Evolutionary conservation across 2,888 invertebrate species (phyloP), one percentile per base, ranked within the genome.

Genomic region (Parapristionchus giblindavisi): DNA sequence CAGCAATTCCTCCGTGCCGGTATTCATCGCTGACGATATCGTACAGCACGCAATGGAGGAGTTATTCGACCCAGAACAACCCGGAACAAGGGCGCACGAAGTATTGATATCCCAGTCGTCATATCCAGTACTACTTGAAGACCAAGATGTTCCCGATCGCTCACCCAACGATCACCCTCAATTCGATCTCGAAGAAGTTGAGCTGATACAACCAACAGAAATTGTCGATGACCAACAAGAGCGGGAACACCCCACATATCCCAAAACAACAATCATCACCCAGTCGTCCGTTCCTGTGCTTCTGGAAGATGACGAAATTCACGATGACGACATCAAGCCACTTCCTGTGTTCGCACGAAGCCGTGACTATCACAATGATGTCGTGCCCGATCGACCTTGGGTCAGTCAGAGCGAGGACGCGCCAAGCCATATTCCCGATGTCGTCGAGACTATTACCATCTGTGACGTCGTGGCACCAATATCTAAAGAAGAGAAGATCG

Each of bases 321-420:
- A n/a, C n/a, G n/a, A n/a, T n/a, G 63, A 65, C 21, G 43, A 43
- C 11, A 43, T 43, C 29, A 65, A 40, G 3, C 63, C 63, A 1
- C 63, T 65, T 6, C 63, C 63, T 8, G 63, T 65, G 17, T 65
- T 65, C 43, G 43, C 63, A 5, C 63, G 63, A 40, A 43, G 43
- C 2, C 27, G 63, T 4, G 43, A 65, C 17, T n/a, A n/a, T n/a
- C n/a, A n/a, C n/a, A n/a, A n/a, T n/a, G n/a, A n/a, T n/a, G n/a
- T n/a, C n/a, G n/a, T n/a, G n/a, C 63, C 63, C 29, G 63, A 65
- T 65, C 63, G 63, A 24, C 63, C 63, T 0, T 29, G 24, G 1
- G 63, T 65, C 3, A 24, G 43, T 3, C 63, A 43, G 29, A 65
- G 63, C 32, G 63, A 65, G 21, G 63, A 65, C 36, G 63, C 63